Evolutionary conservation across 2,797 vertebrate species (phyloP).

Genomic region (Rhynchonycteris naso): DNA sequence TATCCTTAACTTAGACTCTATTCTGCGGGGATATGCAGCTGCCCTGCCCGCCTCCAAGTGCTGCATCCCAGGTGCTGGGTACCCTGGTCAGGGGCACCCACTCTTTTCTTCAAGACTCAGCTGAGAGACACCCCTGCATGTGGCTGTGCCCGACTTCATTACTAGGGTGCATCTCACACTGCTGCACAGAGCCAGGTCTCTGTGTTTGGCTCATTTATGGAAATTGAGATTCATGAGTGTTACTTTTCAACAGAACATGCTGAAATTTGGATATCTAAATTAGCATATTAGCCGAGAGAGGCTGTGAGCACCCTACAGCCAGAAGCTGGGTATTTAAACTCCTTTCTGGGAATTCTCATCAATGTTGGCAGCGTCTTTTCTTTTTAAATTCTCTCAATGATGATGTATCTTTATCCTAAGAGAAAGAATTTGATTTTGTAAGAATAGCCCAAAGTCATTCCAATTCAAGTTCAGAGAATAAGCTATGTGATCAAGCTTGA

Average conservation of each 20-base stretch:
- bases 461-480: not conserved
- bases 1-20: not conserved
- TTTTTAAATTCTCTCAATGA: not conserved
- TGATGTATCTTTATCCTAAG: not conserved
- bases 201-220: not conserved
- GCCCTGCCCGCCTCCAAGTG: not conserved
- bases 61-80: too few species aligned
- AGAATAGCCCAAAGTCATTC: not conserved
- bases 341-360: not conserved
- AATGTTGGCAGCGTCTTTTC: not conserved
- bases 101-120: not conserved
- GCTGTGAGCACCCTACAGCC: not conserved
- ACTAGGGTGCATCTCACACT: not conserved
- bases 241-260: not conserved
- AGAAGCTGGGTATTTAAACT: not conserved
- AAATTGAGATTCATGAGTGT: not conserved
- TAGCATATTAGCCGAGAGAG: not conserved
- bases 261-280: not conserved
- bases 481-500: not conserved
- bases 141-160: not conserved
- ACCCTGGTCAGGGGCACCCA: not conserved
- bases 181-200: not conserved
- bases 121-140: not conserved
- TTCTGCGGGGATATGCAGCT: not conserved
- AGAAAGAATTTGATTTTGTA: slow-evolving; percentile 21